A percentile compares a stretch with the other conserved stretches of the same genome.
phyloP scores from a whole-genome alignment of 2,113 vertebrate genomes.

The Ifrita kowaldi region DNA sequence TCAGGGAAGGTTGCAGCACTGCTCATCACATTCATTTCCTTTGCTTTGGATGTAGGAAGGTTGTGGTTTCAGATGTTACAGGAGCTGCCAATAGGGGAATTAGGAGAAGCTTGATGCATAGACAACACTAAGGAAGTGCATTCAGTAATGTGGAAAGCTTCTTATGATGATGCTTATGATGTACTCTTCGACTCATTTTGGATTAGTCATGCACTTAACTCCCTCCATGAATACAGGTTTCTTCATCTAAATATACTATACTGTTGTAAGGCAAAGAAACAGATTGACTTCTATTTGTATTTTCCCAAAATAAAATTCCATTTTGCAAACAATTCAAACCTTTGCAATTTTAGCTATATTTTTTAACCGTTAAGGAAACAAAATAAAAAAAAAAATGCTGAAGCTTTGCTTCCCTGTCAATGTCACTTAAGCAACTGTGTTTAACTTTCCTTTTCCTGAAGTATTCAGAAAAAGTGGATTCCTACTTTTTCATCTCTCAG shows the following conservation, averaged over 20 bases:
- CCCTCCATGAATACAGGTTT: not conserved
- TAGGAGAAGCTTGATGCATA: not conserved
- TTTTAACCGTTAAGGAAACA: not conserved
- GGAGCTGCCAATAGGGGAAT: not conserved
- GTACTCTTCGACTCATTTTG: not conserved
- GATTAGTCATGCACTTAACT: not conserved
- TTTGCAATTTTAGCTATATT: not conserved
- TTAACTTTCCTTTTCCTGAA: not conserved
- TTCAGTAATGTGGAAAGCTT: not conserved
- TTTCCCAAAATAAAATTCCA: not conserved
- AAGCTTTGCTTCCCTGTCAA: not conserved
- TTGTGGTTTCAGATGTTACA: not conserved
- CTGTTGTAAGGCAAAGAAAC: not conserved
- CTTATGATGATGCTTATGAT: not conserved
- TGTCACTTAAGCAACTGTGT: not conserved
- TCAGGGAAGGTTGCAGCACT: not conserved
- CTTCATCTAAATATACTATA: not conserved
- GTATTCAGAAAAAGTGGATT: not conserved
- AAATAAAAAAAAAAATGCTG: too few species aligned
- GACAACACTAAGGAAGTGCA: not conserved
- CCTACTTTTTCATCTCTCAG: not conserved
- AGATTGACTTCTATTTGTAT: not conserved
- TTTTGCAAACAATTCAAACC: not conserved
- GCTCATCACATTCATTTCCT: not conserved
- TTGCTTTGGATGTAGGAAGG: not conserved